These are phyloP conservation scores for Dolichallabes microphthalmus DNA, from an alignment of 2,113 vertebrate genomes.

Conservation along the genomic window DNA sequence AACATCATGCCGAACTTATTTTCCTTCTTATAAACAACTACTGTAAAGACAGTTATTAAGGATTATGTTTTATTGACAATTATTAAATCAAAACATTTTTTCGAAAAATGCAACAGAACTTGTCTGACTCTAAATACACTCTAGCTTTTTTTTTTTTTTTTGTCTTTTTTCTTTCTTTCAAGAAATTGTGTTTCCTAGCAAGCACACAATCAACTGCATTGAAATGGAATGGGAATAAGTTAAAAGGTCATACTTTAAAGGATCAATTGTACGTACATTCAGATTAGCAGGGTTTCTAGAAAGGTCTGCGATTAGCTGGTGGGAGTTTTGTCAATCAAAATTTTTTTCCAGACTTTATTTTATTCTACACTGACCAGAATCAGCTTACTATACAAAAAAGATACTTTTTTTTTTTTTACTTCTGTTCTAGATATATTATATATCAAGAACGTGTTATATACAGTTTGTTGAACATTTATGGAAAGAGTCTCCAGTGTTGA, in stretches of 20 bases:
- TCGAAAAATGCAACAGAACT: background rate
- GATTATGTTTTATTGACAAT: slow-evolving; percentile 26
- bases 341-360: background rate
- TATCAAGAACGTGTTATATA: background rate
- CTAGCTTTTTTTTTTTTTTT: background rate
- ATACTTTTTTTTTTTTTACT: background rate
- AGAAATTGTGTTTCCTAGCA: background rate
- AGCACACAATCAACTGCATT: background rate
- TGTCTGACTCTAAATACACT: background rate
- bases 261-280: slow-evolving; percentile 21
- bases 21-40: background rate
- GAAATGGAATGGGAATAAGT: background rate
- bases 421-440: background rate
- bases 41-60: background rate
- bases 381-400: background rate
- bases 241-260: background rate
- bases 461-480: background rate
- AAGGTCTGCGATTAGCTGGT: background rate
- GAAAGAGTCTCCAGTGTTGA: background rate
- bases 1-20: background rate
- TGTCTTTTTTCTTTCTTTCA: background rate
- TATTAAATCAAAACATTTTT: background rate
- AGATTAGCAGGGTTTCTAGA: background rate
- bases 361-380: background rate
- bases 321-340: slow-evolving; percentile 1